phyloP scores from a whole-genome alignment of 2,888 invertebrate species.

The Mycalesis mineus region DNA sequence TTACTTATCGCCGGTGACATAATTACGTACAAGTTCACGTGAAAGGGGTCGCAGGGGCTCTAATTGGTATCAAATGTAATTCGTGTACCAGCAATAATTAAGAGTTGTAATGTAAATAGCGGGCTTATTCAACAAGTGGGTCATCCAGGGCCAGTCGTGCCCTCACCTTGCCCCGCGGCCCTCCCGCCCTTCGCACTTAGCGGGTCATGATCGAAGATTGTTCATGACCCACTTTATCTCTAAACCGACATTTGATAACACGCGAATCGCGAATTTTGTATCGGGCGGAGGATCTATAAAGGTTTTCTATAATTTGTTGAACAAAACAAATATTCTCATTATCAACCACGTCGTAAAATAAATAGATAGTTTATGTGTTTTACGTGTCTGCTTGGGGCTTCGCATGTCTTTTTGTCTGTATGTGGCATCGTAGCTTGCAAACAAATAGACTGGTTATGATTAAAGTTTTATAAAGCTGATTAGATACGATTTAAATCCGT shows the following conservation, averaged over 20 bases:
- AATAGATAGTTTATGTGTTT: too few relatives aligned
- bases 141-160: constrained; percentile 49
- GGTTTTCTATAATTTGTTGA: too few relatives aligned
- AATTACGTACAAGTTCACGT: background rate
- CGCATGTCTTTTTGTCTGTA: too few relatives aligned
- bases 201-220: constrained; percentile 68
- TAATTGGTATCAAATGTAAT: background rate
- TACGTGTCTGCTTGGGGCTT: too few relatives aligned
- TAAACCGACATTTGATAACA: constrained; percentile 37
- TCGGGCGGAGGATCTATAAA: background rate
- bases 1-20: background rate
- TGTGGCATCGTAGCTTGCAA: too few relatives aligned
- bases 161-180: constrained; percentile 26
- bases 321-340: too few relatives aligned
- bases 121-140: constrained; percentile 73
- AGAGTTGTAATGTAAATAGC: constrained; percentile 52
- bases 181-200: constrained; percentile 23
- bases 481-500: too few relatives aligned
- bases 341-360: too few relatives aligned
- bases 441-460: too few relatives aligned
- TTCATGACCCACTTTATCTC: constrained; percentile 73
- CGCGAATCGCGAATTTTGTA: background rate
- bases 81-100: constrained; percentile 25
- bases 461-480: too few relatives aligned
- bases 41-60: background rate